Evolutionary conservation across 2,113 vertebrate genomes (phyloP), one percentile per base, ranked within the genome.

Genomic region (Strix aluco): DNA sequence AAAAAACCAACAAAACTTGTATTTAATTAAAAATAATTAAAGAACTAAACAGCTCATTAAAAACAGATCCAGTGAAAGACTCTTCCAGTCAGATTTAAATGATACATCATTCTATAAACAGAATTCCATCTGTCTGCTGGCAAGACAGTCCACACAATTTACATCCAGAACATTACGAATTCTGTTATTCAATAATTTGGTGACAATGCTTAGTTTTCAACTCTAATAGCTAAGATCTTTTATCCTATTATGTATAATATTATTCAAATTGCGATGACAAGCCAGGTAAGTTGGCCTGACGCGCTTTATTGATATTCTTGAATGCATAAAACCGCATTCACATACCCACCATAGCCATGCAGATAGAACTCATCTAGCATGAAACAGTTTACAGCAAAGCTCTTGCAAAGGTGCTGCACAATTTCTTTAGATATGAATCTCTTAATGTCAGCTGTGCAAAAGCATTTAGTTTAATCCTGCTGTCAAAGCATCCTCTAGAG

Each of bases 1-100:
- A 72, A 59, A 55, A 32, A n/a, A 5, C 4, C 25, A 17, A 59
- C 3, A 49, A 61, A 72, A 86, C 18, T 58, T 84, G 11, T 32
- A 67, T 88, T 52, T 74, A 61, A 86, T 71, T 55, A 89, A 77
- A 88, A 88, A 92, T 88, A 84, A 94, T 88, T 47, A 72, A 8
- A 75, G 75, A 72, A 85, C 51, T 85, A 89, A 81, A 23, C 65
- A 89, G 32, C 25, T 66, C 52, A 77, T 81, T 81, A 89, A 89
- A 90, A 85, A 66, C 27, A 65, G 20, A 44, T 38, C 52, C 44
- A 81, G 32, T 1, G 1, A 30, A 81, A 71, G 57, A 61, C 40
- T 80, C 18, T 80, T 71, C 62, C 51, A 75, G 55, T 75, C 58
- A 66, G 52, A 61, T 30, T 78, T 82, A 87, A 94, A 78, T 67